A percentile compares a stretch with the other conserved stretches of the same genome.
Evolutionary conservation across 2,113 vertebrate genomes (phyloP).

Genomic region (Otis tarda): DNA sequence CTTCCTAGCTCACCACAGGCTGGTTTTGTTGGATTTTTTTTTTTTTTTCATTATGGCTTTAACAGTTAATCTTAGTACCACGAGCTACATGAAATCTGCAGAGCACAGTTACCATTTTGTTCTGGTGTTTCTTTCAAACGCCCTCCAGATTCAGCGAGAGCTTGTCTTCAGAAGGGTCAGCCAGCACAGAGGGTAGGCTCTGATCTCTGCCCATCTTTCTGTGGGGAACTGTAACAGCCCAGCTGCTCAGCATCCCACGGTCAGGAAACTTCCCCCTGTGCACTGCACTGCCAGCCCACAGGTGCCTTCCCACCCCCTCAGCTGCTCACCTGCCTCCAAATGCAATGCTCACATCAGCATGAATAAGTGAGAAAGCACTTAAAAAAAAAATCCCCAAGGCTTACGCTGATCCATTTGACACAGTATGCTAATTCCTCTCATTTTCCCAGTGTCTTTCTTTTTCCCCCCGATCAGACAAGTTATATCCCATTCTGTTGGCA

Average conservation of each 20-base stretch:
- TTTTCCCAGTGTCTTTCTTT: fast-evolving
- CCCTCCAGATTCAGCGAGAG: not conserved
- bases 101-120: not conserved
- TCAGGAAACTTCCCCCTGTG: not conserved
- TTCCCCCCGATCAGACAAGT: not conserved
- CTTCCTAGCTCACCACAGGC: not conserved
- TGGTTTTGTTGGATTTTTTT: not conserved
- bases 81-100: not conserved
- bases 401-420: not conserved
- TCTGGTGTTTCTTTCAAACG: not conserved
- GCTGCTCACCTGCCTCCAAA: not conserved
- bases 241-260: fast-evolving
- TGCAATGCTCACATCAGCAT: not conserved
- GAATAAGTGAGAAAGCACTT: not conserved
- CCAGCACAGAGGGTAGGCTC: fast-evolving
- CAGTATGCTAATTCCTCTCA: not conserved
- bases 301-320: not conserved
- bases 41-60: not conserved
- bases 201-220: not conserved
- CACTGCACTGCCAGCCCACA: not conserved
- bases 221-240: not conserved
- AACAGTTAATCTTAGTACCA: not conserved
- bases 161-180: not conserved
- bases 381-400: not conserved
- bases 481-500: not conserved